Base-by-base conservation (phyloP, 2,888 invertebrate genomes). In the Lepetodrilus schrolli region DNA sequence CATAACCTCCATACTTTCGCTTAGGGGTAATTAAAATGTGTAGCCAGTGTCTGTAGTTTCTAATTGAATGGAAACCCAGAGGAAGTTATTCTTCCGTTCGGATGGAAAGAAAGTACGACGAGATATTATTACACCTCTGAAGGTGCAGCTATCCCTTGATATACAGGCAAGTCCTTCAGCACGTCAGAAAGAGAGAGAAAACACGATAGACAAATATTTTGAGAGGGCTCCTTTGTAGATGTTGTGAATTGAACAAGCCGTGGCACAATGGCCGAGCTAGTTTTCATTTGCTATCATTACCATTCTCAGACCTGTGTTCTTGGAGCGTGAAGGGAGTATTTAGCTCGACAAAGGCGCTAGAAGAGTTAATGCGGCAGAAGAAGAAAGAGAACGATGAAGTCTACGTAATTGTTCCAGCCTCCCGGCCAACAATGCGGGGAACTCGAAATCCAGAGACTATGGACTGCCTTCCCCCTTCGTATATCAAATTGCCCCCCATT, bases 261-360 rank as follows among this genome's bases (percentile, higher is more conserved):
- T 47, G 47, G 23, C 47, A 68, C 68, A 68, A 47, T 23, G 21
- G 10, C 38, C 68, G 17, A 47, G 38, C 66, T 26, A 38, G 37
- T 66, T 66, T 66, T 38, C 66, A 68, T 68, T 68, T 47, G 47
- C 68, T 68, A 47, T 68, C 47, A 68, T 68, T 68, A 68, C 68
- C 47, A 23, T 26, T 17, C 47, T 68, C 26, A 26, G 47, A 47
- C 47, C 13, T 34, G 5, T n/a, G 7, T 30, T 43, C 17, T 26
- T 68, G 43, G 68, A 47, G 68, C 47, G 47, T 68, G 38, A 68
- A 43, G n/a, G 26, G 47, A 38, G 38, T 68, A 68, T 68, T 68
- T 68, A 68, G 43, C 21, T 47, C 68, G 26, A 68, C 68, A 68
- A 68, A 68, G 26, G 43, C 20, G 47, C n/a, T 43, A 68, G 68